Evolutionary conservation across 2,797 vertebrate genomes (phyloP), one percentile per base, ranked within the genome.

Genomic region (Coluber constrictor): DNA sequence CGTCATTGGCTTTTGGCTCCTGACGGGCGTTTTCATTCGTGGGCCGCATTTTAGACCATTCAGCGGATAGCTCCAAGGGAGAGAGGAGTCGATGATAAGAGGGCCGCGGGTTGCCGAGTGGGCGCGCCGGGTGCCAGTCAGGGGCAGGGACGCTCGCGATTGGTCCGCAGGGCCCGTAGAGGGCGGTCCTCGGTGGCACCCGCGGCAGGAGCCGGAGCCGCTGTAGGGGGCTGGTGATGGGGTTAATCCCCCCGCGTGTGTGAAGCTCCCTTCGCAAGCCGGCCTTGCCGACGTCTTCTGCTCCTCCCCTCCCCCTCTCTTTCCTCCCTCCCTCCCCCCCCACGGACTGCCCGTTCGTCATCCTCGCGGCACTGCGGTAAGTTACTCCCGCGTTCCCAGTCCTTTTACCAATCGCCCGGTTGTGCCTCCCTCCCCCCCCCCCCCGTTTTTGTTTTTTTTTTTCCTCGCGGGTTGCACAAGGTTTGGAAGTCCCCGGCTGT

Each of bases 141-240:
- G 0, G 0, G 23, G 70, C 0, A 32, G 1, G 16, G 32, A 8
- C 66, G 12, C 5, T 1, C 32, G 18, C 32, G 29, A 97, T 97
- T 98, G 97, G 97, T 0, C 0, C 11, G 0, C 0, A 0, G 4
- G 0, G 4, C 0, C 87, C 0, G 9, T 83, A n/a, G 1, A 29
- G 92, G 96, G 95, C 91, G 97, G 96, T 96, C 54, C 94, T 94
- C 54, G 95, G 54, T 83, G 90, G 96, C 95, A 92, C 97, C 97
- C 95, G 96, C 96, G 97, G 97, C 97, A 97, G 97, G 97, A 97
- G 95, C 97, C 95, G 93, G 90, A 97, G 96, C 96, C 96, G 96
- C 96, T 94, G 91, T 94, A 79, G 92, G 93, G 95, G 95, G 97
- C 95, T 97, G 96, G 97, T 95, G 96, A 97, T 97, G 97, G 97